Percentiles rank a stretch among this genome's conserved stretches.
Evolutionary conservation across 92 coral and sea anemone genomes (phyloP).

Genomic region (Epizoanthus scotinus): DNA sequence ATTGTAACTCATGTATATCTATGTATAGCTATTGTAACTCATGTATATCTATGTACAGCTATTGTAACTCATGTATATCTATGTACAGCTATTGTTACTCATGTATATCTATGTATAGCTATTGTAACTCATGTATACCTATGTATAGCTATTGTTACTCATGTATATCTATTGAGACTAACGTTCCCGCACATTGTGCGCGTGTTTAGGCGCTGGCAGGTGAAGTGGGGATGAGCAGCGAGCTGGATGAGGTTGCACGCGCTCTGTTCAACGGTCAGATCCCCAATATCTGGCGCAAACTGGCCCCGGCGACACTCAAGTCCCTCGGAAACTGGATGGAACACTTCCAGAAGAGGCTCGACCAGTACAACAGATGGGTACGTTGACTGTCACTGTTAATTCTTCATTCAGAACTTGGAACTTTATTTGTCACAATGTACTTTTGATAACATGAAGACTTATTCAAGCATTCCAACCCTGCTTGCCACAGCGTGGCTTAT

Average conservation of each 20-base stretch:
- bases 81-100: no score
- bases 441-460: no score
- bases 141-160: background rate
- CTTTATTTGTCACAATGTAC: no score
- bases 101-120: no score
- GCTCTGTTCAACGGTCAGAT: slow-evolving; percentile 95
- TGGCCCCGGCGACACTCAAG: slow-evolving; percentile 97
- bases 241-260: slow-evolving; percentile 94
- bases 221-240: slow-evolving; percentile 99
- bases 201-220: slow-evolving; percentile 90
- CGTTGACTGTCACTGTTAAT: slow-evolving; percentile 2
- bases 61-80: no score
- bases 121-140: background rate
- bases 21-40: no score
- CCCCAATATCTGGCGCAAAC: slow-evolving; percentile 96
- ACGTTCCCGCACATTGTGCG: background rate
- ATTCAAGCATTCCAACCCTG: no score
- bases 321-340: slow-evolving; percentile 99
- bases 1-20: no score
- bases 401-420: no score
- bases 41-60: no score
- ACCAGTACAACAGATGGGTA: slow-evolving; percentile 95
- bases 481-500: no score
- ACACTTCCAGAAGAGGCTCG: slow-evolving; percentile 88
- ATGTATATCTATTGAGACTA: background rate